Conservation (phyloP, 2,113 vertebrate species). For the western clawed frog (Xenopus tropicalis) region DNA sequence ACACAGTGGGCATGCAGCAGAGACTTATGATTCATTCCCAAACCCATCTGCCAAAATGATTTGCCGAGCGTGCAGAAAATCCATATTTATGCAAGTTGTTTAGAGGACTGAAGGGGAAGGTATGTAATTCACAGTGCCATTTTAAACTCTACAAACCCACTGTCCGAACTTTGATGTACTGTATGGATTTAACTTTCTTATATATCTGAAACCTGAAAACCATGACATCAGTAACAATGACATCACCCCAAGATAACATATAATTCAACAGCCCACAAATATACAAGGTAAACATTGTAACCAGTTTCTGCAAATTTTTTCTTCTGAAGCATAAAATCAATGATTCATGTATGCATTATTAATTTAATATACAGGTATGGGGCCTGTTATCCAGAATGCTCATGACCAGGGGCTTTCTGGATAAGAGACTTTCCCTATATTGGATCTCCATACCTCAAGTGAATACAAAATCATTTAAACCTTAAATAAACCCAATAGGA, state of each 20-base stretch:
- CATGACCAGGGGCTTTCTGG: no score
- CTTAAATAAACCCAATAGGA: no score
- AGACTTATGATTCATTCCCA: conserved; percentile 1
- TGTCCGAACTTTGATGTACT: not conserved
- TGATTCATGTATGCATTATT: no score
- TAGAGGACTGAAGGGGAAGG: not conserved
- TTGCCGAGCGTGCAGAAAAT: not conserved
- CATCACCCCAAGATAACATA: not conserved
- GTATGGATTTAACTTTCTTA: not conserved
- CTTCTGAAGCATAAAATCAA: no score
- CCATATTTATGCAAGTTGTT: conserved; percentile 1
- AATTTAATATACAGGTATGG: no score
- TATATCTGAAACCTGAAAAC: not conserved
- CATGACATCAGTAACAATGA: not conserved
- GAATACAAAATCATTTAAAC: no score
- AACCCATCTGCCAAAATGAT: conserved; percentile 3
- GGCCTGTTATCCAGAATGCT: no score
- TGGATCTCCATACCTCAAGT: no score
- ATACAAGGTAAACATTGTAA: not conserved
- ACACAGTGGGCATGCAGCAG: not conserved
- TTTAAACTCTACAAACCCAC: not conserved
- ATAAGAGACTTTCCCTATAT: no score
- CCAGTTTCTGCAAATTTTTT: not conserved
- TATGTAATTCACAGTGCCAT: conserved; percentile 1
- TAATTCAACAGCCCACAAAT: no score